Conservation (phyloP, 2,888 invertebrate species). For the Agriopis leucophaearia region DNA sequence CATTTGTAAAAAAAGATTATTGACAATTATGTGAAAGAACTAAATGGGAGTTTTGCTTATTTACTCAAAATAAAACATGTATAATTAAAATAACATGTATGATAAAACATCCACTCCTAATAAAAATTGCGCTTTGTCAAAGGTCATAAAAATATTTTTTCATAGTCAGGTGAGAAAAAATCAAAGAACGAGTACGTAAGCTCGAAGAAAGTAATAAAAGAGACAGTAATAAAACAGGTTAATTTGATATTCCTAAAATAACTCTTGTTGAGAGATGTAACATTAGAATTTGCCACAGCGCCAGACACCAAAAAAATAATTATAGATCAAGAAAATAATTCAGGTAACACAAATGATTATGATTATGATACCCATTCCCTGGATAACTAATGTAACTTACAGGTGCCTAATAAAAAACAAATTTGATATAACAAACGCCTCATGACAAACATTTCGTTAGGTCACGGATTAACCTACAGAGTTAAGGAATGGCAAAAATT, state of each 20-base stretch:
- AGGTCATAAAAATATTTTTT: slow-evolving; percentile 46
- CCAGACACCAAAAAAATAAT: slow-evolving; percentile 50
- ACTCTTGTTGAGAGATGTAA: slow-evolving; percentile 10
- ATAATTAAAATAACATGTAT: background rate
- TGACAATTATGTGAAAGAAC: background rate
- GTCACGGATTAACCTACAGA: background rate
- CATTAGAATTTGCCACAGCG: slow-evolving; percentile 16
- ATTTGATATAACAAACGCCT: background rate
- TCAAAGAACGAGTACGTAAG: slow-evolving; percentile 32
- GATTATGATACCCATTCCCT: slow-evolving; percentile 47
- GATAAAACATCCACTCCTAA: slow-evolving; percentile 10
- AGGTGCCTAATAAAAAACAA: background rate
- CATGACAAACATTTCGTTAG: background rate
- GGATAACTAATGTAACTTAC: slow-evolving; percentile 22
- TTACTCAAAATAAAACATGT: background rate
- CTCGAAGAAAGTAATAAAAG: slow-evolving; percentile 18
- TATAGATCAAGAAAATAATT: slow-evolving; percentile 40
- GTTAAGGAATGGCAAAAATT: no score
- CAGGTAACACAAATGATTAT: slow-evolving; percentile 64
- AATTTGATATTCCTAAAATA: slow-evolving; percentile 23
- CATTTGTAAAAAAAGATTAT: slow-evolving; percentile 9
- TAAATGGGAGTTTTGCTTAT: slow-evolving; percentile 5
- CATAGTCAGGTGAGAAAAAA: slow-evolving; percentile 24
- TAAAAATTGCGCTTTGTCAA: slow-evolving; percentile 38
- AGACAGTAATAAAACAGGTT: slow-evolving; percentile 9